Evolutionary conservation across 2,113 vertebrate species (phyloP), one percentile per base, ranked within the genome.

Genomic region (Bombycilla garrulus): DNA sequence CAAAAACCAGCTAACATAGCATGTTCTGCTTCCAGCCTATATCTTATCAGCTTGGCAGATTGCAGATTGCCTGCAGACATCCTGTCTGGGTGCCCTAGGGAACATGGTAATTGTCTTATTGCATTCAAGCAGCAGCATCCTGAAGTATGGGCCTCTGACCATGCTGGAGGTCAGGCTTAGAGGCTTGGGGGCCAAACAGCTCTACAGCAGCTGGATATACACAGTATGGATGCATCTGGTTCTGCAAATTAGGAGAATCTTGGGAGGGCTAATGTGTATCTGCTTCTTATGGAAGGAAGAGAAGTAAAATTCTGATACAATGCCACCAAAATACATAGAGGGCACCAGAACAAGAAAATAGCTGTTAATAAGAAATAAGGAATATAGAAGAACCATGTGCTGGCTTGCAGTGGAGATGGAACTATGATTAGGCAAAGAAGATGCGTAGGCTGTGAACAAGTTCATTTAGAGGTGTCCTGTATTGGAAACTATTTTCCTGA

Each of bases 41-140:
- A 69, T 86, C 76, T 93, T 78, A 70, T 15, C 67, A 86, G 56
- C 29, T 86, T 8, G 8, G 82, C 92, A 92, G 92, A 81, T 73
- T 94, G 90, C 92, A 94, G 82, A 88, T 64, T 94, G 92, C 94
- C 72, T 4, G 14, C 80, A 95, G 95, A 88, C 60, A 86, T 70
- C 80, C 64, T 88, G 76, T 88, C 76, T 93, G 92, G 60, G 64
- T n/a, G 40, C 83, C 47, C 86, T n/a, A 64, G 94, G 86, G 64
- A 93, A 60, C 51, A 21, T 19, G 64, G 42, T 81, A 92, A 93
- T 90, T 40, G 2, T 70, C 67, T 78, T 71, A 90, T 0, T 62
- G 58, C 90, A 62, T 58, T 88, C 47, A 83, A 70, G 90, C 51
- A 78, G 21, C 47, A 57, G 47, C 29, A 31, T 74, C 29, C 33